Evolutionary conservation across 2,113 vertebrate genomes (phyloP).

Genomic region (Pangasianodon hypophthalmus): DNA sequence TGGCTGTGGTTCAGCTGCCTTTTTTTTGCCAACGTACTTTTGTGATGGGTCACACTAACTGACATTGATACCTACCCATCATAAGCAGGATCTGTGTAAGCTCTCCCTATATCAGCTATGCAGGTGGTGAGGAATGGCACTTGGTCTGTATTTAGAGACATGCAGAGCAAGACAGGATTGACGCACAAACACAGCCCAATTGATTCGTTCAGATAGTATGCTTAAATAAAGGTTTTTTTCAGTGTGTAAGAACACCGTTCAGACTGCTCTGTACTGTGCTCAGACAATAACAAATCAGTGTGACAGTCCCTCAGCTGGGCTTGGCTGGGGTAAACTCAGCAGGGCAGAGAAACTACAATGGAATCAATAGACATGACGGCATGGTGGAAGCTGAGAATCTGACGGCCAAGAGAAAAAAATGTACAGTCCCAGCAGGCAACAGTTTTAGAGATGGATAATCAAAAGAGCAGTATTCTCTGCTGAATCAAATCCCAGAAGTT

Average conservation of each 20-base stretch:
- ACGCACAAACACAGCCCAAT: conserved; percentile 13
- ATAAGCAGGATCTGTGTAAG: conserved; percentile 13
- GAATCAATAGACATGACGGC: conserved; percentile 34
- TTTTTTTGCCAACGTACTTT: neutral
- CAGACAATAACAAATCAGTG: conserved; percentile 21
- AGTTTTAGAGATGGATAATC: conserved; percentile 12
- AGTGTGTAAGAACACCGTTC: neutral
- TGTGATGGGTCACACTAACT: neutral
- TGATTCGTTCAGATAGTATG: conserved; percentile 12
- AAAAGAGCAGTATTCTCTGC: neutral
- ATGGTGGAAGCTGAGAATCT: conserved; percentile 6
- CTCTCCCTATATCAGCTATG: neutral
- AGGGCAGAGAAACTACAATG: conserved; percentile 28
- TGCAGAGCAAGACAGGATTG: neutral
- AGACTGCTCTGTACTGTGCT: neutral
- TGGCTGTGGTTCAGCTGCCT: neutral
- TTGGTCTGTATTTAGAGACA: neutral
- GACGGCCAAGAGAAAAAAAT: neutral
- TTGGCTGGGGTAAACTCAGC: conserved; percentile 26
- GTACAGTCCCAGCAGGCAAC: conserved; percentile 14
- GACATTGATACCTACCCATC: conserved; percentile 2
- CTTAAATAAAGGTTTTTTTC: conserved; percentile 6
- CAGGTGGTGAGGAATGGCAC: neutral
- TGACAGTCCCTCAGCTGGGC: conserved; percentile 21
- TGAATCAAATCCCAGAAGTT: conserved; percentile 10